A percentile compares a stretch with the other conserved stretches of the same genome.
Conservation (phyloP, 2,113 vertebrate species). For the Tautogolabrus adspersus region DNA sequence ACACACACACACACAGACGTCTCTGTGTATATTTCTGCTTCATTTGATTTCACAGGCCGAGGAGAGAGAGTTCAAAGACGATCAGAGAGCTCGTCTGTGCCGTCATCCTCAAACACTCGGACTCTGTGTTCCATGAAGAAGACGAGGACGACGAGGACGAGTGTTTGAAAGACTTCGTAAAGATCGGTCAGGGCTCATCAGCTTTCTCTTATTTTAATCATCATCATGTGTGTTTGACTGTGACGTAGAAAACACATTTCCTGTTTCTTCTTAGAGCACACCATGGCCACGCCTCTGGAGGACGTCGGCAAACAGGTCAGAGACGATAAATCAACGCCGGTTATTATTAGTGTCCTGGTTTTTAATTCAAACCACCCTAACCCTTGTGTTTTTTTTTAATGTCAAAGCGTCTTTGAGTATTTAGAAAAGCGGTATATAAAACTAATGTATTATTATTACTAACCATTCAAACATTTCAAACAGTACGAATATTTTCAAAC, state of each 20-base stretch:
- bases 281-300: slow-evolving; percentile 72
- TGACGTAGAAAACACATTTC: too few relatives aligned
- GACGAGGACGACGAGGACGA: slow-evolving; percentile 23
- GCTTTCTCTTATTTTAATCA: too few relatives aligned
- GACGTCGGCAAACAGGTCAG: slow-evolving; percentile 76
- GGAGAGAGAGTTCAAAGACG: not conserved
- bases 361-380: too few relatives aligned
- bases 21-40: too few relatives aligned
- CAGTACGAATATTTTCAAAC: too few relatives aligned
- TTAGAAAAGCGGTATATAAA: too few relatives aligned
- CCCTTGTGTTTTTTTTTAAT: too few relatives aligned
- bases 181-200: slow-evolving; percentile 54
- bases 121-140: not conserved
- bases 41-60: slow-evolving; percentile 28
- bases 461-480: too few relatives aligned
- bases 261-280: slow-evolving; percentile 66
- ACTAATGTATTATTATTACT: too few relatives aligned
- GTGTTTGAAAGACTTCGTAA: slow-evolving; percentile 25
- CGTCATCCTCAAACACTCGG: slow-evolving; percentile 58
- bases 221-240: not conserved
- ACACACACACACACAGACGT: too few relatives aligned
- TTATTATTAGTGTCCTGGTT: too few relatives aligned
- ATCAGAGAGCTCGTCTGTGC: slow-evolving; percentile 51
- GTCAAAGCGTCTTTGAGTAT: too few relatives aligned
- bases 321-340: not conserved